These are phyloP conservation scores for Tachuris rubrigastra DNA, from an alignment of 2,113 vertebrate species.

Conservation along the genomic window DNA sequence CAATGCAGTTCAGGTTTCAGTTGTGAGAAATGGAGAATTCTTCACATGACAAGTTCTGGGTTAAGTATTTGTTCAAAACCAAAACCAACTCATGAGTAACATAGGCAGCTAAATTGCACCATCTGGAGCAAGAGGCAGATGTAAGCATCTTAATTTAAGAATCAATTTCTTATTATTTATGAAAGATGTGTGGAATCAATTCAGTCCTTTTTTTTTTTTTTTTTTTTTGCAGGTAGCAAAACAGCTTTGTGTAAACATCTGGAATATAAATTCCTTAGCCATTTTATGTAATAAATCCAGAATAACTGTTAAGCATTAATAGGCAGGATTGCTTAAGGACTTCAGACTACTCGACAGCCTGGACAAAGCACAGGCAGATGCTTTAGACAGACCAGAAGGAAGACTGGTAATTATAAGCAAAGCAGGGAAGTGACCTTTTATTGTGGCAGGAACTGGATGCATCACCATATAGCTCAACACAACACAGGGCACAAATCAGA, in stretches of 20 bases:
- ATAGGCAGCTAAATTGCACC: constrained; percentile 76
- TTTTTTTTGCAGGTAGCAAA: constrained; percentile 51
- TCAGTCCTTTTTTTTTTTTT: constrained; percentile 3
- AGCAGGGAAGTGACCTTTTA: neutral
- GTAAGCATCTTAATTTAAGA: constrained; percentile 71
- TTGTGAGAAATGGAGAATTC: constrained; percentile 42
- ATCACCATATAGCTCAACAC: neutral
- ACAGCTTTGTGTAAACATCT: neutral
- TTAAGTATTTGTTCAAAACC: constrained; percentile 69
- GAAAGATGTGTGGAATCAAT: constrained; percentile 57
- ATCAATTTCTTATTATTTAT: constrained; percentile 46
- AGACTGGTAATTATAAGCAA: neutral
- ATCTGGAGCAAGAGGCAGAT: constrained; percentile 75
- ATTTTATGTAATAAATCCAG: constrained; percentile 14
- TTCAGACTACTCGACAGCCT: neutral
- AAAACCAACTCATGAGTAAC: constrained; percentile 61
- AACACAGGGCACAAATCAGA: neutral
- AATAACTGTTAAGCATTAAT: constrained; percentile 18
- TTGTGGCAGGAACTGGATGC: neutral
- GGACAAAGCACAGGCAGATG: neutral
- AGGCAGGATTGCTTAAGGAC: neutral
- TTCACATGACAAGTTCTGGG: constrained; percentile 61
- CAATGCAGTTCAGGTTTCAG: constrained; percentile 52
- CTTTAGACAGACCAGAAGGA: neutral
- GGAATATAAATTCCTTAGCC: constrained; percentile 7